Evolutionary conservation across 2,888 invertebrate genomes (phyloP), one percentile per base, ranked within the genome.

Genomic region (Rambutsinella grinnellia): DNA sequence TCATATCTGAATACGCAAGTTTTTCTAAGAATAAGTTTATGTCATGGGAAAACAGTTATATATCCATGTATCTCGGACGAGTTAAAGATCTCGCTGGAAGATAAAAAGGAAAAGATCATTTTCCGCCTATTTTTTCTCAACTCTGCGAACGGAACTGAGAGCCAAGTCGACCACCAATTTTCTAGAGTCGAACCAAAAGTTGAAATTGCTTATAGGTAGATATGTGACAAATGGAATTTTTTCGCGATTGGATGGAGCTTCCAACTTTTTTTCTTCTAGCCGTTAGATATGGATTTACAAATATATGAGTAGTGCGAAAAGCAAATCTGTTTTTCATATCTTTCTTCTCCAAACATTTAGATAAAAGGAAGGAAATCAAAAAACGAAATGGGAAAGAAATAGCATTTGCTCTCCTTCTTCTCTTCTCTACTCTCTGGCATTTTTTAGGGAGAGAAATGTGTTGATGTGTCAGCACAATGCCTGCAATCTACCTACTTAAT

Each of bases 381-480:
- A 27, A 51, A 44, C 46, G 47, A 71, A 71, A 71, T 63, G 71
- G 71, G 54, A 57, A 71, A 71, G 61, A 61, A 63, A 71, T 63
- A 47, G 56, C 28, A 63, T 71, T 46, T 44, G 15, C 56, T 53
- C 36, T 54, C 26, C 27, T 44, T 60, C 60, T 28, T 60, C 58
- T n/a, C n/a, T n/a, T n/a, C n/a, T n/a, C n/a, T n/a, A n/a, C n/a
- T n/a, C n/a, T n/a, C n/a, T n/a, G n/a, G n/a, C n/a, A n/a, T n/a
- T n/a, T n/a, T n/a, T n/a, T n/a, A n/a, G n/a, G n/a, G 49, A 17
- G n/a, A 49, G 6, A 21, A 10, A n/a, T n/a, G n/a, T 56, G 56
- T 54, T 72, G 72, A 72, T 72, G 65, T 66, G 72, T 72, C 72
- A 72, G 72, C 65, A 60, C 36, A 58, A 65, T 51, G 54, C 36